Conservation (phyloP, 2,797 vertebrate species). For the Sebastes oblongus region DNA sequence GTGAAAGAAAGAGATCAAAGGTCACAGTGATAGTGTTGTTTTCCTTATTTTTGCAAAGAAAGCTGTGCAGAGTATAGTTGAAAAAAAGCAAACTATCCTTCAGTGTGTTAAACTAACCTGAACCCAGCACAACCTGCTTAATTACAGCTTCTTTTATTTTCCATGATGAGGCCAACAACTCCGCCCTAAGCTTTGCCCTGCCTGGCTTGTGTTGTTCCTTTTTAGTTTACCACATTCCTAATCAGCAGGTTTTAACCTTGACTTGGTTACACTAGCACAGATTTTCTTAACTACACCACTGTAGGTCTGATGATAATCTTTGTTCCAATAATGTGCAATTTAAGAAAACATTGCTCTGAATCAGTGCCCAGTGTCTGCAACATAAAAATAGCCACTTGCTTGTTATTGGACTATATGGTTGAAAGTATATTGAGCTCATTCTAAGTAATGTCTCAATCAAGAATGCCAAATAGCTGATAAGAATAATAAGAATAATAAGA, state of each 20-base stretch:
- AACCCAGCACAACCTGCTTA: not conserved
- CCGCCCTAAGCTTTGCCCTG: not conserved
- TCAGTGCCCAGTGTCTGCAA: not conserved
- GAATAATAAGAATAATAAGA: too few relatives aligned
- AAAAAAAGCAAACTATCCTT: not conserved
- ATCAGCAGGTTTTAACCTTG: slow-evolving; percentile 57
- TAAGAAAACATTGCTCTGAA: not conserved
- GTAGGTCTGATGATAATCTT: not conserved
- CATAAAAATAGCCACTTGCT: not conserved
- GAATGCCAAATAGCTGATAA: not conserved
- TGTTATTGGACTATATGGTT: not conserved
- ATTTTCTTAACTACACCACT: not conserved
- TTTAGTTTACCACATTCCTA: slow-evolving; percentile 8
- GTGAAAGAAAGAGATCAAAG: slow-evolving; percentile 30
- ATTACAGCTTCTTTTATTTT: not conserved
- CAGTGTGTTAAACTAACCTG: not conserved
- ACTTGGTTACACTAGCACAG: not conserved
- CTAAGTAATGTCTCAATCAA: not conserved
- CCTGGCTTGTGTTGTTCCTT: slow-evolving; percentile 12
- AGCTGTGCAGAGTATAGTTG: not conserved
- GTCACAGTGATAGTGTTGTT: slow-evolving; percentile 6
- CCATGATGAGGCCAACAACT: not conserved
- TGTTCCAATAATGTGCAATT: not conserved
- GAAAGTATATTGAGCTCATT: not conserved
- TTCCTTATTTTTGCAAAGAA: not conserved